Evolutionary conservation across 2,888 invertebrate species (phyloP).

Genomic region (Megalurothrips usitatus): DNA sequence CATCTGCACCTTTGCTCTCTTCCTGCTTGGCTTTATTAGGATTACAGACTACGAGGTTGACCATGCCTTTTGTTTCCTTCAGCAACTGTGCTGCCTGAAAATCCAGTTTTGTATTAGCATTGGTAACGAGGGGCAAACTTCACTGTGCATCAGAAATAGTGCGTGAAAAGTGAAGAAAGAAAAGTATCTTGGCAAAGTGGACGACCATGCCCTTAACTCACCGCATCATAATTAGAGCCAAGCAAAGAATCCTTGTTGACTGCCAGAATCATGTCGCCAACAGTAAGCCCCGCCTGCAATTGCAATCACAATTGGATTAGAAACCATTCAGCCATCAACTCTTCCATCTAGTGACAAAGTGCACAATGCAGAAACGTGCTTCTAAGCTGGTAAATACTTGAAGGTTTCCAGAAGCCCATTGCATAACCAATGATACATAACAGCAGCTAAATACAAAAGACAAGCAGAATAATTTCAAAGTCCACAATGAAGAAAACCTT

Average conservation of each 20-base stretch:
- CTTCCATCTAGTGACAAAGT: not conserved
- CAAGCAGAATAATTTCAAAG: too few relatives aligned
- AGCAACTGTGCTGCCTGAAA: constrained; percentile 75
- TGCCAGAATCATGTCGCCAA: constrained; percentile 94
- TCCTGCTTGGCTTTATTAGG: constrained; percentile 69
- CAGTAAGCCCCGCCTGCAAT: constrained; percentile 81
- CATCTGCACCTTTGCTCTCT: constrained; percentile 48
- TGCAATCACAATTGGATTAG: not conserved
- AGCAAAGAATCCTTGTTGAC: constrained; percentile 90
- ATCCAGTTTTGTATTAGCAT: not conserved
- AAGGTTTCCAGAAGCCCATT: not conserved
- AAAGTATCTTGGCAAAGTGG: not conserved
- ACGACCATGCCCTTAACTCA: constrained; percentile 48
- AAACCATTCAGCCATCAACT: not conserved
- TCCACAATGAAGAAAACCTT: too few relatives aligned
- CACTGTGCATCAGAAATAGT: too few relatives aligned
- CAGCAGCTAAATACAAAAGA: too few relatives aligned
- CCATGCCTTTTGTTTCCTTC: constrained; percentile 82
- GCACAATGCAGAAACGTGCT: not conserved
- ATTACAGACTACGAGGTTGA: constrained; percentile 76
- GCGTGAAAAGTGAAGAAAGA: not conserved
- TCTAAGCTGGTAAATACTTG: not conserved
- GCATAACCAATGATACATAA: not conserved
- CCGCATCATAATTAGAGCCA: constrained; percentile 81
- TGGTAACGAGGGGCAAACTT: too few relatives aligned